Conservation (phyloP, 2,113 vertebrate species). For the Eubucco bourcierii region DNA sequence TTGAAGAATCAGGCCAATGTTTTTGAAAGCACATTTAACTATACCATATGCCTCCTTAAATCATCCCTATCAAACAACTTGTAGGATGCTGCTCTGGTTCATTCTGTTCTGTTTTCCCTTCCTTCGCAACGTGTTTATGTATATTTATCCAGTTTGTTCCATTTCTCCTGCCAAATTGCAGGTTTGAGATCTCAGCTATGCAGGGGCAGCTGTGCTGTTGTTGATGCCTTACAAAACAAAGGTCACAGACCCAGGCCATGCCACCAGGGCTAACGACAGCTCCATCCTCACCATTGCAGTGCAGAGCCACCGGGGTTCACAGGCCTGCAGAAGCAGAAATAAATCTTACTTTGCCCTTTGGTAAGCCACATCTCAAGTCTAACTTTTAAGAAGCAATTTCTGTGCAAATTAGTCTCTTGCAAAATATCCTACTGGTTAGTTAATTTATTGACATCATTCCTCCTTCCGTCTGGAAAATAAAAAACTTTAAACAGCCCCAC, state of each 20-base stretch:
- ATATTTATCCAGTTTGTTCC: constrained; percentile 78
- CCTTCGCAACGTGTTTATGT: constrained; percentile 76
- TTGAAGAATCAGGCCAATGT: constrained; percentile 76
- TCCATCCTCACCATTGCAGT: neutral
- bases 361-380: neutral
- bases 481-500: neutral
- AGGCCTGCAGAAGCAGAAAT: neutral
- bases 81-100: constrained; percentile 74
- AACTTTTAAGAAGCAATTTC: neutral
- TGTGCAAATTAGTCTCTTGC: neutral
- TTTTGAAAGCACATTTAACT: constrained; percentile 79
- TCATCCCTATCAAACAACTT: constrained; percentile 78
- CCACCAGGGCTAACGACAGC: neutral
- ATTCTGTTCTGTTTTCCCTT: constrained; percentile 76
- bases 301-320: neutral
- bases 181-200: constrained; percentile 75
- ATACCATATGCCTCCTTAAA: constrained; percentile 82
- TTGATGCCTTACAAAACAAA: constrained; percentile 50
- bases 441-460: neutral
- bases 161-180: constrained; percentile 75
- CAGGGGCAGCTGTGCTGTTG: constrained; percentile 76
- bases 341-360: neutral
- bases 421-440: neutral
- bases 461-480: neutral
- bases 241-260: constrained; percentile 41